Evolutionary conservation across 2,888 invertebrate genomes (phyloP), one percentile per base, ranked within the genome.

Genomic region (Trichogramma evanescens): DNA sequence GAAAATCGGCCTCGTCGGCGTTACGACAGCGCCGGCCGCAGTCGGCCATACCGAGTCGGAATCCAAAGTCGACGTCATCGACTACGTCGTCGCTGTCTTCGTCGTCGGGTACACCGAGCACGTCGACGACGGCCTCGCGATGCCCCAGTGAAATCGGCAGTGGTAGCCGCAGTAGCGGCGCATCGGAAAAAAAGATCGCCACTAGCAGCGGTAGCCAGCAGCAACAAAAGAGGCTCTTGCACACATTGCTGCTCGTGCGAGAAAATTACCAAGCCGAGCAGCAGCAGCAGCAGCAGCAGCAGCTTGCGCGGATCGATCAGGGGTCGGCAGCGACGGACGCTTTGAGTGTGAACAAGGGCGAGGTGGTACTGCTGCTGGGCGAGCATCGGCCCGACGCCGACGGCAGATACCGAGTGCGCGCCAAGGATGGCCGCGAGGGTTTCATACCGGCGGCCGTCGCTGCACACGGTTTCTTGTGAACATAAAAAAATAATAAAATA

Each of bases 321-420:
- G 26, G 2, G 26, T 26, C 26, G 26, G 2, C 26, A 26, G 26
- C 26, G 2, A 26, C 26, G 9, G 54, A 59, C 4, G 44, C 59
- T 1, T 44, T 63, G 5, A 54, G 50, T 13, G 63, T 63, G 7
- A 7, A 48, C 51, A 58, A 72, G 75, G 60, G 68, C 76, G 26
- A 64, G 74, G 89, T 91, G 5, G 90, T 91, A 0, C 84, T 85
- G 46, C 78, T 91, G 64, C 80, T 89, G 54, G 80, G 82, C 74
- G 80, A 83, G 46, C 82, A 82, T 64, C 5, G 38, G 5, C 26
- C 53, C 50, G 40, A 8, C 4, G 43, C 56, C 45, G 81, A 83
- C 1, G 89, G 89, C 61, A 91, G 90, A 90, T 90, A 90, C 76
- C 89, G 87, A 78, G 86, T 91, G 49, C 81, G 82, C 71, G 86